Conservation (phyloP, 2,888 invertebrate species). For the Acleris laterana region DNA sequence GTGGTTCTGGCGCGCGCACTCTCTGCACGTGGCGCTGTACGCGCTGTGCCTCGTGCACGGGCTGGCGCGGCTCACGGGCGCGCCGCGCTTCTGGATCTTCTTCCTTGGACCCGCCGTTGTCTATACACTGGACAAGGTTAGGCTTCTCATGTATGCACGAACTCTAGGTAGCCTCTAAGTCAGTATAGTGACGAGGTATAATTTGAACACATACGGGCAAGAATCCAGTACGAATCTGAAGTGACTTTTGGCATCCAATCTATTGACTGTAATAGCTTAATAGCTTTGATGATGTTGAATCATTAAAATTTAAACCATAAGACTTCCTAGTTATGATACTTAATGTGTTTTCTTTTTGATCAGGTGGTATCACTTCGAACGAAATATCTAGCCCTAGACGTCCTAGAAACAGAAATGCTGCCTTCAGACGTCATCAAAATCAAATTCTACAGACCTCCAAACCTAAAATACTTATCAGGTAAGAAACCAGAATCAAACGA, state of each 20-base stretch:
- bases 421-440: conserved; percentile 98
- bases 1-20: conserved; percentile 97
- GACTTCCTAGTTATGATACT: not conserved
- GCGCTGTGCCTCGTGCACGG: conserved; percentile 95
- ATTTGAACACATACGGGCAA: too few species aligned
- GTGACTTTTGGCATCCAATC: too few species aligned
- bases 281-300: too few species aligned
- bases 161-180: not conserved
- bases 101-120: conserved; percentile 95
- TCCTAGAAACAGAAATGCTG: conserved; percentile 95
- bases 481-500: conserved; percentile 37
- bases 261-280: too few species aligned
- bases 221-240: too few species aligned
- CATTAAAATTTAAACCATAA: too few species aligned
- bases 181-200: too few species aligned
- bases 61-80: conserved; percentile 94
- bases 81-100: conserved; percentile 96
- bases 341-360: not conserved
- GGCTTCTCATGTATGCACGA: conserved; percentile 4
- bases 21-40: conserved; percentile 94
- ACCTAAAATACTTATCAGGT: conserved; percentile 94
- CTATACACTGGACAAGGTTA: conserved; percentile 94
- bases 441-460: conserved; percentile 97
- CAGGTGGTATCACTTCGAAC: conserved; percentile 95
- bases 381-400: conserved; percentile 95